Evolutionary conservation across 53 echinoderm and acorn worm species (phyloP).

Genomic region (Echinarachnius parma): DNA sequence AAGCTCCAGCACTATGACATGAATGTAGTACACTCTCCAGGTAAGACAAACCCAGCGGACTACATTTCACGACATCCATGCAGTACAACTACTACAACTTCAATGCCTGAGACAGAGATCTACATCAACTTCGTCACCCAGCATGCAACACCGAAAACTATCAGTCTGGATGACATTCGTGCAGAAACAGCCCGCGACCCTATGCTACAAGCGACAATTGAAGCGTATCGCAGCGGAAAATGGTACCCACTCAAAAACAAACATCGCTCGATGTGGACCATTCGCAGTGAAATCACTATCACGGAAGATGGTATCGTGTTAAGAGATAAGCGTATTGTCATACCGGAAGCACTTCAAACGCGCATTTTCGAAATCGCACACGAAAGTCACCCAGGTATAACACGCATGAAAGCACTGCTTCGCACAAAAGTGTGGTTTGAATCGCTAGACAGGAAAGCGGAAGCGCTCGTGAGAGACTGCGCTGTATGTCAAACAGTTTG

Average conservation of each 20-base stretch:
- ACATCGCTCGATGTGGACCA: slow-evolving; percentile 19
- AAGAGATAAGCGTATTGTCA: slow-evolving; percentile 33
- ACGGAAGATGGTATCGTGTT: slow-evolving; percentile 35
- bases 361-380: slow-evolving; percentile 32
- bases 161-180: slow-evolving; percentile 43
- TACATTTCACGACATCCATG: slow-evolving; percentile 63
- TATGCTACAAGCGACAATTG: slow-evolving; percentile 34
- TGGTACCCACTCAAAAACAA: slow-evolving; percentile 47
- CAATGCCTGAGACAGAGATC: slow-evolving; percentile 17
- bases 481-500: slow-evolving; percentile 23
- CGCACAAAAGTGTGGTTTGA: slow-evolving; percentile 41
- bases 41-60: slow-evolving; percentile 70
- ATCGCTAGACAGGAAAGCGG: slow-evolving; percentile 13
- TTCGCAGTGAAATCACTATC: slow-evolving; percentile 25
- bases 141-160: slow-evolving; percentile 20
- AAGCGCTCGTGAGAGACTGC: slow-evolving; percentile 31
- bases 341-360: slow-evolving; percentile 25
- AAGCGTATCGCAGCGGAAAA: slow-evolving; percentile 37
- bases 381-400: slow-evolving; percentile 33
- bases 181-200: slow-evolving; percentile 34
- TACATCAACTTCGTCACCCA: slow-evolving; percentile 30
- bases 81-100: slow-evolving; percentile 2
- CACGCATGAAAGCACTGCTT: slow-evolving; percentile 32
- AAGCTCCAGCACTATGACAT: slow-evolving; percentile 64
- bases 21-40: slow-evolving; percentile 54